Conservation (phyloP, 2,888 invertebrate genomes). For the Sphinx pinastri region DNA sequence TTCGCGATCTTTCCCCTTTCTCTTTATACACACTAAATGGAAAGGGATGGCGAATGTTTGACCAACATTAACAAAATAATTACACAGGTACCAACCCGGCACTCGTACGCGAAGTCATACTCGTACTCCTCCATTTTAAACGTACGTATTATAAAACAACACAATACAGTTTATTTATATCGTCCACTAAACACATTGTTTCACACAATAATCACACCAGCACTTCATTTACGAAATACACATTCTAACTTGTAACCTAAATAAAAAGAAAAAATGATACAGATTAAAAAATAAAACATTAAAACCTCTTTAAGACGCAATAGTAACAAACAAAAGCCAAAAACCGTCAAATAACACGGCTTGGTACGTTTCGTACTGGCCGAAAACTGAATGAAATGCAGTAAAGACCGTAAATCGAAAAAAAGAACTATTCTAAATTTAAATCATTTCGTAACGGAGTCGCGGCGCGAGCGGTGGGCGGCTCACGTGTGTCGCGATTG, state of each 20-base stretch:
- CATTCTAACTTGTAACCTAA: slow-evolving; percentile 50
- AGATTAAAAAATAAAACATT: slow-evolving; percentile 25
- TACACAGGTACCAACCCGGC: slow-evolving; percentile 81
- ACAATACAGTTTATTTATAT: slow-evolving; percentile 53
- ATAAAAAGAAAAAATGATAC: slow-evolving; percentile 34
- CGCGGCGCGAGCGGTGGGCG: slow-evolving; percentile 38
- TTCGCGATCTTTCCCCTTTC: slow-evolving; percentile 3
- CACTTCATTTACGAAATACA: slow-evolving; percentile 25
- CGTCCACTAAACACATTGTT: slow-evolving; percentile 54
- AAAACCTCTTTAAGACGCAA: not conserved
- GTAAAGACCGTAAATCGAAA: slow-evolving; percentile 70
- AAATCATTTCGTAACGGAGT: slow-evolving; percentile 74
- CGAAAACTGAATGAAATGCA: slow-evolving; percentile 78
- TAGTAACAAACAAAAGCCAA: slow-evolving; percentile 32
- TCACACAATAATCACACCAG: slow-evolving; percentile 36
- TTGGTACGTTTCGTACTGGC: slow-evolving; percentile 47
- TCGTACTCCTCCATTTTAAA: slow-evolving; percentile 81
- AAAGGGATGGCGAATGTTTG: slow-evolving; percentile 14
- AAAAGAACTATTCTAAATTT: slow-evolving; percentile 72
- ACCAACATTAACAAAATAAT: slow-evolving; percentile 35
- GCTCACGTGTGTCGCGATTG: slow-evolving; percentile 9
- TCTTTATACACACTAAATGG: not conserved
- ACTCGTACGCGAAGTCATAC: slow-evolving; percentile 87
- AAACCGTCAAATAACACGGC: slow-evolving; percentile 9
- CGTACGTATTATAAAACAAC: slow-evolving; percentile 53